Percentiles rank a stretch among this genome's conserved stretches.
Conservation (phyloP, 2,888 invertebrate species). For the Tetrapedia diversipes region DNA sequence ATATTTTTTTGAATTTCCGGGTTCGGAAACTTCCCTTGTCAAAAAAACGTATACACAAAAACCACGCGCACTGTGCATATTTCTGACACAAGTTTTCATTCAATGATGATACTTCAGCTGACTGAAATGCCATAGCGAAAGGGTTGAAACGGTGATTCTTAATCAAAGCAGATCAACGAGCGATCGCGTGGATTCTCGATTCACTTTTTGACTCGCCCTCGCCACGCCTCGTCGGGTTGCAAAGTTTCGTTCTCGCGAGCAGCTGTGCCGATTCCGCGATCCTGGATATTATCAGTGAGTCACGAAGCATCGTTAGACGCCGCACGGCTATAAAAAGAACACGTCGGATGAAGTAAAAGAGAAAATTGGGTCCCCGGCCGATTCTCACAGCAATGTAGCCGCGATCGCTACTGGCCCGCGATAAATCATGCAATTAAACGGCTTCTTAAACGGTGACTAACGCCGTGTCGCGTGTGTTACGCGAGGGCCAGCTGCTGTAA, state of each 20-base stretch:
- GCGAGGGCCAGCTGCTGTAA: slow-evolving; percentile 47
- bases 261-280: slow-evolving; percentile 34
- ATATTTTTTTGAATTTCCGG: no score
- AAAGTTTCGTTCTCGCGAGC: slow-evolving; percentile 10
- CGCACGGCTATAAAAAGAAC: slow-evolving; percentile 27
- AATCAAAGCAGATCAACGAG: no score
- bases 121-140: no score
- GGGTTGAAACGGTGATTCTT: no score
- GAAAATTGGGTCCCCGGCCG: slow-evolving; percentile 37
- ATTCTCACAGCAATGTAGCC: slow-evolving; percentile 63
- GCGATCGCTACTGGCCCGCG: slow-evolving; percentile 33
- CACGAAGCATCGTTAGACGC: slow-evolving; percentile 9
- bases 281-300: slow-evolving; percentile 28
- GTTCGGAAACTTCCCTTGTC: no score
- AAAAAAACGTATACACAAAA: no score
- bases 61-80: no score
- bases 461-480: slow-evolving; percentile 24
- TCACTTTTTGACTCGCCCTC: background rate
- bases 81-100: no score
- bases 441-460: slow-evolving; percentile 73
- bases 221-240: no score
- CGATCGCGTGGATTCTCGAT: background rate
- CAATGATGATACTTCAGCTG: no score
- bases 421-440: slow-evolving; percentile 63
- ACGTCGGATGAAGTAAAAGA: background rate